Percentiles rank a stretch among this genome's conserved stretches.
These are phyloP conservation scores for Mesocentrotus franciscanus DNA, from an alignment of 53 echinoderm and acorn worm species.

Conservation along the genomic window DNA sequence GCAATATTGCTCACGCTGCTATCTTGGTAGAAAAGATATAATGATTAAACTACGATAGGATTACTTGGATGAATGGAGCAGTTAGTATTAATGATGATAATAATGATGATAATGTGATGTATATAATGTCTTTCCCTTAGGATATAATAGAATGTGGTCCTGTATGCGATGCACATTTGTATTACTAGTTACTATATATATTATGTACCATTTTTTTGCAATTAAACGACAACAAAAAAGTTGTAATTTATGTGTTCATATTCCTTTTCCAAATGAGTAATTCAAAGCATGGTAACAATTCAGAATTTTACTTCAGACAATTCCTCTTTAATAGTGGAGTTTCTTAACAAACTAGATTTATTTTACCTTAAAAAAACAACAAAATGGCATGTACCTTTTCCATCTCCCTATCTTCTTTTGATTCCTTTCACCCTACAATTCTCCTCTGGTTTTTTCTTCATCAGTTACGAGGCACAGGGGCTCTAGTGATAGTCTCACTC, in stretches of 20 bases:
- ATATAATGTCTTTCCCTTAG: too few species aligned
- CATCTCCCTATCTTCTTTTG: not conserved
- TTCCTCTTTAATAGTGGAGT: not conserved
- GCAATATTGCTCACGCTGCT: too few species aligned
- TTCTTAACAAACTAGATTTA: not conserved
- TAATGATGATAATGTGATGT: too few species aligned
- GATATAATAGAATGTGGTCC: too few species aligned
- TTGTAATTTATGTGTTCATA: not conserved
- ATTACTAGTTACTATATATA: too few species aligned
- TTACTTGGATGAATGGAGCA: too few species aligned
- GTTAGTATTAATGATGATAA: too few species aligned
- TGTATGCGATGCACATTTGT: too few species aligned
- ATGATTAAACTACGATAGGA: too few species aligned
- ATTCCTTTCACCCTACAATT: not conserved
- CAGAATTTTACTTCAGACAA: not conserved
- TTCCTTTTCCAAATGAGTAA: not conserved
- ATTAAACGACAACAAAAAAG: too few species aligned
- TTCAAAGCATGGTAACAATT: not conserved
- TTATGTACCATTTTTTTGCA: too few species aligned
- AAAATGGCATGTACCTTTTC: not conserved
- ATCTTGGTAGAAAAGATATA: too few species aligned
- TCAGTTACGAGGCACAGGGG: conserved; percentile 95
- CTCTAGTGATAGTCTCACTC: conserved; percentile 93
- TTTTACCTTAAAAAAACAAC: not conserved
- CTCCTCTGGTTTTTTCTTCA: not conserved